Base-by-base conservation (phyloP, 2,797 vertebrate species). In the Sylvilagus floridanus region DNA sequence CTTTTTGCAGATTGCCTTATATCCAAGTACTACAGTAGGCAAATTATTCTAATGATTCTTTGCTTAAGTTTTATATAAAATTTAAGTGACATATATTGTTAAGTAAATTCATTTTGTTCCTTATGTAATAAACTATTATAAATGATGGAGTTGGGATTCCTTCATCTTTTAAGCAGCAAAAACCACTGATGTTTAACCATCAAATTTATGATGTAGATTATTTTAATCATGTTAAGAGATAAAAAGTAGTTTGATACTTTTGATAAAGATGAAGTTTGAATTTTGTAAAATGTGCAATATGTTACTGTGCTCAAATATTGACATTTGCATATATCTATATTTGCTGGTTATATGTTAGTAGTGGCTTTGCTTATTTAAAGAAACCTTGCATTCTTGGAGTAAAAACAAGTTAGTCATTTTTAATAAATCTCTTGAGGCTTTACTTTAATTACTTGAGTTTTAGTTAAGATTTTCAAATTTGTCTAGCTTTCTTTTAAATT, bases 21-120 rank as follows among this genome's bases (percentile, higher is more conserved):
- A 69, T 24, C 37, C 68, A 76, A 26, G 75, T 79, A 4, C 75
- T 86, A 16, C 60, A 82, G 30, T 75, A 52, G 57, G 84, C 57
- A 84, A 60, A 83, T 83, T 81, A 75, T 47, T 77, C 26, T 82
- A 75, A 57, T 84, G 37, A 78, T 42, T 84, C n/a, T 90, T 84
- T 77, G 62, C 62, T 83, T 69, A 69, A 83, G 3, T 62, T 75
- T 50, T 60, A 35, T 24, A 77, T 16, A 21, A 57, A 57, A 57
- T 47, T 47, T 47, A 47, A 47, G 42, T 47, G 42, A 47, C 42
- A 47, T 47, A 47, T 47, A 47, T 47, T 37, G 37, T 37, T 47
- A 47, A 47, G 42, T 47, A 47, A 47, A 47, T 47, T 47, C 42
- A 47, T 47, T 47, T 47, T 47, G 42, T 47, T 47, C 42, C 42